A percentile compares a stretch with the other conserved stretches of the same genome.
phyloP scores from a whole-genome alignment of 2,888 invertebrate genomes.

The Iselma pallidipennis region DNA sequence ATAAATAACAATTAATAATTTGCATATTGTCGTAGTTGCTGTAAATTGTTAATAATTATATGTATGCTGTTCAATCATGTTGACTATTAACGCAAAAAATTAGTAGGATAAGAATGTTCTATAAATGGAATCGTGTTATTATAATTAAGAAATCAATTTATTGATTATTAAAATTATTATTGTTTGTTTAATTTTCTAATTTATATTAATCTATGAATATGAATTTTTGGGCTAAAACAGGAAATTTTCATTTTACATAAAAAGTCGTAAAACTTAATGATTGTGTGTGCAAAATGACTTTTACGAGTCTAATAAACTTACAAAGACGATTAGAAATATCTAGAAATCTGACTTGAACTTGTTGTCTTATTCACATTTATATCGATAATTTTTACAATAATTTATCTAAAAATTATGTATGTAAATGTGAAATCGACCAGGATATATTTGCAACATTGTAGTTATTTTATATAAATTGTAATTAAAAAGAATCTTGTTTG shows the following conservation, averaged over 20 bases:
- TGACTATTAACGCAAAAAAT: not conserved
- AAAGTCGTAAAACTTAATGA: not conserved
- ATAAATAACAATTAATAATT: slow-evolving; percentile 5
- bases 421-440: not conserved
- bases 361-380: too few species aligned
- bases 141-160: not conserved
- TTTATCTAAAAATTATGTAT: not conserved
- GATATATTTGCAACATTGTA: not conserved
- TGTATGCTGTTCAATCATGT: not conserved
- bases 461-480: too few species aligned
- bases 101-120: not conserved
- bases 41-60: slow-evolving; percentile 11
- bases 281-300: not conserved
- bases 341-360: not conserved
- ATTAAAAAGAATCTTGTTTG: too few species aligned
- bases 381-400: too few species aligned
- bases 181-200: not conserved
- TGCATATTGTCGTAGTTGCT: slow-evolving; percentile 12
- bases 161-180: not conserved
- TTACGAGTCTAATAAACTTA: not conserved
- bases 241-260: not conserved
- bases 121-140: not conserved
- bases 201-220: too few species aligned
- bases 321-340: not conserved
- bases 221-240: too few species aligned